Evolutionary conservation across 2,113 vertebrate species (phyloP).

Genomic region (Scophthalmus maximus): DNA sequence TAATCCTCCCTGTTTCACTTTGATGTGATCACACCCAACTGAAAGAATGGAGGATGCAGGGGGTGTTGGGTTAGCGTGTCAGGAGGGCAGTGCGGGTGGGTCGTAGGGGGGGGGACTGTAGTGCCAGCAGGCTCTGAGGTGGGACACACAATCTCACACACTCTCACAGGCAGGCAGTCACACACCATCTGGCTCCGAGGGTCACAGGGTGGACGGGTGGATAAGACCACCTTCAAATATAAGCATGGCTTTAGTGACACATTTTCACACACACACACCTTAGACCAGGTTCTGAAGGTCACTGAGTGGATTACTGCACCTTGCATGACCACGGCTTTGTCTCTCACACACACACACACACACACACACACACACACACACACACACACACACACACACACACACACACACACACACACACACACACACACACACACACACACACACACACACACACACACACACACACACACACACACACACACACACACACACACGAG

Average conservation of each 20-base stretch:
- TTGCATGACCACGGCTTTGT: slow-evolving; percentile 44
- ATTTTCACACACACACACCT: slow-evolving; percentile 46
- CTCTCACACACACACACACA: slow-evolving; percentile 43
- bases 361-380: slow-evolving; percentile 40
- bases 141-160: slow-evolving; percentile 54
- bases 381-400: slow-evolving; percentile 32
- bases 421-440: slow-evolving; percentile 40
- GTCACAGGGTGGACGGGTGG: slow-evolving; percentile 49
- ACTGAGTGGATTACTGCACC: slow-evolving; percentile 67
- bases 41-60: slow-evolving; percentile 44
- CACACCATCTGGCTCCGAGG: slow-evolving; percentile 58
- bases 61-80: slow-evolving; percentile 29
- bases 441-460: slow-evolving; percentile 35
- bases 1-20: slow-evolving; percentile 74
- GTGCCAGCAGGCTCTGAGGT: slow-evolving; percentile 55
- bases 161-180: slow-evolving; percentile 55
- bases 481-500: slow-evolving; percentile 34
- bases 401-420: slow-evolving; percentile 38
- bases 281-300: slow-evolving; percentile 54
- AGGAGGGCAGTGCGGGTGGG: slow-evolving; percentile 17
- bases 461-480: slow-evolving; percentile 35
- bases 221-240: slow-evolving; percentile 61
- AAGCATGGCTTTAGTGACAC: slow-evolving; percentile 48
- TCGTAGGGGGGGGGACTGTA: slow-evolving; percentile 13
- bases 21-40: slow-evolving; percentile 73